Base-by-base conservation (phyloP, 2,888 invertebrate species). In the Endomychus coccineus region DNA sequence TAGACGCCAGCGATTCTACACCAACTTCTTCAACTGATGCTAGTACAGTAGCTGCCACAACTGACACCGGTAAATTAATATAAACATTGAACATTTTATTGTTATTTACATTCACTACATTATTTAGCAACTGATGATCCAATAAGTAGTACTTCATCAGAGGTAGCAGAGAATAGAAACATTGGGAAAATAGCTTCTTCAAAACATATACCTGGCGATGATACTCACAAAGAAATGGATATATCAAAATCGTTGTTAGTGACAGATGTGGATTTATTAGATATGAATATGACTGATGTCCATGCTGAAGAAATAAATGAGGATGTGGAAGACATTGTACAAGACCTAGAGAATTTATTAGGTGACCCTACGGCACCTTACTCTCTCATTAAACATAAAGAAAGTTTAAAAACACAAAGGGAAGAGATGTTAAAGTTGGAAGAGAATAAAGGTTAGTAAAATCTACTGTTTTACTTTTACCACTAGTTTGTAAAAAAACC, bases 321-420 rank as follows among this genome's bases (percentile, higher is more conserved):
- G 47, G 60, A 65, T 50, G 63, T 65, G 13, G 65, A 66, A 39
- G 66, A 66, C 47, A 55, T 66, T 39, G 65, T 64, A n/a, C 61
- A 63, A 32, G 66, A 66, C 43, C 49, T 66, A 36, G 64, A 66
- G 34, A 65, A 60, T 32, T 49, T 66, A 27, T 49, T 66, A 31
- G 64, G 61, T 2, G 61, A 51, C 45, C 34, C 50, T 5, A 24
- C 43, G 9, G 4, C 32, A 6, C n/a, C n/a, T n/a, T 19, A 19
- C 21, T 7, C 21, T 19, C 21, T 19, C n/a, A 6, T 7, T 6
- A 19, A 19, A 19, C 21, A 19, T n/a, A 19, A n/a, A n/a, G 21
- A 19, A n/a, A 7, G 6, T 19, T 19, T 19, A n/a, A n/a, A n/a
- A n/a, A n/a, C n/a, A n/a, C n/a, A n/a, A n/a, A n/a, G n/a, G n/a